A percentile compares a stretch with the other conserved stretches of the same genome.
Evolutionary conservation across 2,888 invertebrate genomes (phyloP).

Genomic region (Caenorhabditis sulstoni): DNA sequence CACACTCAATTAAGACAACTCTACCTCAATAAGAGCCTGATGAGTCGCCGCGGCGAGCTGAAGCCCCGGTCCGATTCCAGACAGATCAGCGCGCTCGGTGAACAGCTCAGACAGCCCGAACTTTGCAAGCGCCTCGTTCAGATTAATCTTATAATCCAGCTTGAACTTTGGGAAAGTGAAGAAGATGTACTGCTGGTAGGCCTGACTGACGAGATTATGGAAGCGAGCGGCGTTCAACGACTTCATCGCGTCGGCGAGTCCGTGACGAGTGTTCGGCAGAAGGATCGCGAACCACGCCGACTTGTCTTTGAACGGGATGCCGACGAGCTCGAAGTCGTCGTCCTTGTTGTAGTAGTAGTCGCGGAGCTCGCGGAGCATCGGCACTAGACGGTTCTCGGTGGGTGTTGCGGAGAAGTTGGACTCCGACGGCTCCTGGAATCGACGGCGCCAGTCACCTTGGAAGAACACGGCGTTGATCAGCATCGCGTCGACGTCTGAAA

Average conservation of each 20-base stretch:
- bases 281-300: slow-evolving; percentile 47
- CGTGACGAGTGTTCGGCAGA: slow-evolving; percentile 25
- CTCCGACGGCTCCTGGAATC: slow-evolving; percentile 10
- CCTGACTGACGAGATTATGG: slow-evolving; percentile 38
- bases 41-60: slow-evolving; percentile 70
- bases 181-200: slow-evolving; percentile 15
- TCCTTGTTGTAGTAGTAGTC: slow-evolving; percentile 40
- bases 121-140: slow-evolving; percentile 40
- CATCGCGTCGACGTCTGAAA: slow-evolving; percentile 55
- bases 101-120: slow-evolving; percentile 56
- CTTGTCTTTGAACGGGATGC: slow-evolving; percentile 54
- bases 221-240: slow-evolving; percentile 33
- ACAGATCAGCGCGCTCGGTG: slow-evolving; percentile 48
- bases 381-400: slow-evolving; percentile 10
- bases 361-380: slow-evolving; percentile 19
- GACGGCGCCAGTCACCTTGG: slow-evolving; percentile 55
- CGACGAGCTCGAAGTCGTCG: slow-evolving; percentile 47
- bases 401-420: slow-evolving; percentile 21
- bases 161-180: slow-evolving; percentile 62
- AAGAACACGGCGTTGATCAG: slow-evolving; percentile 60
- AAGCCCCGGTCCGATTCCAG: slow-evolving; percentile 60
- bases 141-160: slow-evolving; percentile 43
- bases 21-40: slow-evolving; percentile 75
- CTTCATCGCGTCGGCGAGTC: slow-evolving; percentile 14
- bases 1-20: not conserved